Conservation (phyloP, 2,797 vertebrate species). For the Dryobates pubescens region DNA sequence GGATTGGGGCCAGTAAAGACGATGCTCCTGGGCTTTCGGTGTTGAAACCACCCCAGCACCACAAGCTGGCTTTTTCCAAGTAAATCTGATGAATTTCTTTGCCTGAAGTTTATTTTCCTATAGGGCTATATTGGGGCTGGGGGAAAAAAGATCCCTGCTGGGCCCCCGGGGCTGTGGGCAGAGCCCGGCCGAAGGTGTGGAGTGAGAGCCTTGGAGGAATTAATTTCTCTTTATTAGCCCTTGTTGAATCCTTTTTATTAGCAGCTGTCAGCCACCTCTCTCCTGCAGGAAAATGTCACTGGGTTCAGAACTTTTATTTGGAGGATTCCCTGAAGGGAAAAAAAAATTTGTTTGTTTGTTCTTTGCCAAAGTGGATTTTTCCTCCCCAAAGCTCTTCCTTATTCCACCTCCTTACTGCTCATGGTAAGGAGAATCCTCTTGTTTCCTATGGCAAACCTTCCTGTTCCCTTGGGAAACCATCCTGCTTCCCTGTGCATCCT, state of each 20-base stretch:
- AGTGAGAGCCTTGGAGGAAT: constrained; percentile 83
- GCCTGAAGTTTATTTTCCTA: not conserved
- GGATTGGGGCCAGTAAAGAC: not conserved
- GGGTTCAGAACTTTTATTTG: constrained; percentile 79
- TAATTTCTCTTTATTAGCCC: constrained; percentile 85
- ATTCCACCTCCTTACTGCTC: not conserved
- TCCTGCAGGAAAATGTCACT: constrained; percentile 84
- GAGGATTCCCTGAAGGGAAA: not conserved
- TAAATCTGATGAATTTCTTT: constrained; percentile 19
- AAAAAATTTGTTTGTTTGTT: not conserved
- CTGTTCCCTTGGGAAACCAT: too few species aligned
- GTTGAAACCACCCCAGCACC: not conserved
- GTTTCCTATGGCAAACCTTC: too few species aligned
- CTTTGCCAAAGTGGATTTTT: not conserved
- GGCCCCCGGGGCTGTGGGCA: not conserved
- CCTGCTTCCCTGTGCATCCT: too few species aligned
- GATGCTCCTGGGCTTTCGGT: not conserved
- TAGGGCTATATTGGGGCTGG: not conserved
- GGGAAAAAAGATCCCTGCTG: not conserved
- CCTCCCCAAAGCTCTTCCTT: not conserved
- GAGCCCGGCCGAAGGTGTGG: constrained; percentile 74
- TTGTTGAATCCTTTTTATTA: constrained; percentile 84
- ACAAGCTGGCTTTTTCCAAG: not conserved
- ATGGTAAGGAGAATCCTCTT: not conserved
- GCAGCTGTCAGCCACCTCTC: constrained; percentile 80